A percentile compares a stretch with the other conserved stretches of the same genome.
Evolutionary conservation across 2,888 invertebrate species (phyloP).

Genomic region (Charanyca ferruginea): DNA sequence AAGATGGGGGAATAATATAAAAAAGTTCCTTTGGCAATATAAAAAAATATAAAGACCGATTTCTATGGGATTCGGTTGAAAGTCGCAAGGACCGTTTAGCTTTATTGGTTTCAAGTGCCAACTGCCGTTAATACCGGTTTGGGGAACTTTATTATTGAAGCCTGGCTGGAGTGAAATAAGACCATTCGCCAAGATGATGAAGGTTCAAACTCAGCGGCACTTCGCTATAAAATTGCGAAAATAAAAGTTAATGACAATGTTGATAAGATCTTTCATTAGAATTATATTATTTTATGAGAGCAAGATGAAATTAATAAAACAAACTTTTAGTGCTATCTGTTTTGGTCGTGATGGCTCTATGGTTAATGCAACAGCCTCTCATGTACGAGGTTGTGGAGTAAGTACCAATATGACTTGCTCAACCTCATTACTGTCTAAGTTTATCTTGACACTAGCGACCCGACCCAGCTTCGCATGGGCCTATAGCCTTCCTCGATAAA

Average conservation of each 20-base stretch:
- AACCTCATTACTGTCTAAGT: neutral
- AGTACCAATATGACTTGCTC: too few species aligned
- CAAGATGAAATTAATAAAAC: conserved; percentile 13
- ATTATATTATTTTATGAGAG: conserved; percentile 33
- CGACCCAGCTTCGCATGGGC: too few species aligned
- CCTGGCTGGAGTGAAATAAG: conserved; percentile 40
- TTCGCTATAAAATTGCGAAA: conserved; percentile 43
- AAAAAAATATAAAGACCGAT: conserved; percentile 55
- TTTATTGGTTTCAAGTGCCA: conserved; percentile 52
- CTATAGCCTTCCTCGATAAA: too few species aligned
- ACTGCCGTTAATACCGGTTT: conserved; percentile 56
- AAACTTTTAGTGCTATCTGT: conserved; percentile 6
- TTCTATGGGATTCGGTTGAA: conserved; percentile 47
- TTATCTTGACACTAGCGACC: too few species aligned
- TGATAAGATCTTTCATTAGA: conserved; percentile 49
- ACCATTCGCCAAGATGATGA: conserved; percentile 38
- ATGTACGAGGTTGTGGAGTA: too few species aligned
- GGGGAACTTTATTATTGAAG: conserved; percentile 53
- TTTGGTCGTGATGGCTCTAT: neutral
- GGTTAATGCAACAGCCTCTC: too few species aligned
- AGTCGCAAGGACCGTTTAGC: conserved; percentile 48
- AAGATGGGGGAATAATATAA: conserved; percentile 67
- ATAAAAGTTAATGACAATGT: conserved; percentile 46
- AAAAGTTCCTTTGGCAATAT: conserved; percentile 65
- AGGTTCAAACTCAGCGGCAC: conserved; percentile 33